Evolutionary conservation across 64 coral and sea anemone genomes (phyloP).

Genomic region (Montipora cactus): DNA sequence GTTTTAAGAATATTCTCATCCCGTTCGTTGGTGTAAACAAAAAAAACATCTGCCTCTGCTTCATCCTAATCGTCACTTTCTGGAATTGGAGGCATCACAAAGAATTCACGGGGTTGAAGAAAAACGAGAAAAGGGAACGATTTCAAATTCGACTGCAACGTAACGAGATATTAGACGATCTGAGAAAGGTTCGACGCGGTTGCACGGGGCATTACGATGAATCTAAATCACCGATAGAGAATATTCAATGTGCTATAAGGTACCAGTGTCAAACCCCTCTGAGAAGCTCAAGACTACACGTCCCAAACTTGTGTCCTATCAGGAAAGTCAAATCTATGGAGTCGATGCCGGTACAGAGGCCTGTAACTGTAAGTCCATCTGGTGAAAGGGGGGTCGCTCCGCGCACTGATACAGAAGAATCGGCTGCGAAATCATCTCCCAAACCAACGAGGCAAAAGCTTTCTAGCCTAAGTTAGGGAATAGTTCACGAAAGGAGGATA

Average conservation of each 20-base stretch:
- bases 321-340: constrained; percentile 73
- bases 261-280: constrained; percentile 42
- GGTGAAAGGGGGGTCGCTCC: neutral
- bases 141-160: constrained; percentile 50
- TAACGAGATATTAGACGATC: constrained; percentile 71
- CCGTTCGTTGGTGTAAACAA: too few species aligned
- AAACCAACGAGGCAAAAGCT: neutral
- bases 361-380: neutral
- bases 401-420: neutral
- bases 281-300: constrained; percentile 42
- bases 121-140: constrained; percentile 65
- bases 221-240: constrained; percentile 75
- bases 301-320: constrained; percentile 10
- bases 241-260: constrained; percentile 67
- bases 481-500: neutral
- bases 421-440: neutral
- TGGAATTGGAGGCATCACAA: constrained; percentile 50
- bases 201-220: constrained; percentile 77
- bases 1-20: too few species aligned
- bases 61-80: too few species aligned
- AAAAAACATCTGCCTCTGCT: too few species aligned
- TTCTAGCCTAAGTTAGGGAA: neutral
- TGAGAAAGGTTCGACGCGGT: constrained; percentile 53
- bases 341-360: neutral
- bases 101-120: constrained; percentile 56